A percentile compares a stretch with the other conserved stretches of the same genome.
phyloP scores from a whole-genome alignment of 2,797 vertebrate genomes.

The Coreius guichenoti region DNA sequence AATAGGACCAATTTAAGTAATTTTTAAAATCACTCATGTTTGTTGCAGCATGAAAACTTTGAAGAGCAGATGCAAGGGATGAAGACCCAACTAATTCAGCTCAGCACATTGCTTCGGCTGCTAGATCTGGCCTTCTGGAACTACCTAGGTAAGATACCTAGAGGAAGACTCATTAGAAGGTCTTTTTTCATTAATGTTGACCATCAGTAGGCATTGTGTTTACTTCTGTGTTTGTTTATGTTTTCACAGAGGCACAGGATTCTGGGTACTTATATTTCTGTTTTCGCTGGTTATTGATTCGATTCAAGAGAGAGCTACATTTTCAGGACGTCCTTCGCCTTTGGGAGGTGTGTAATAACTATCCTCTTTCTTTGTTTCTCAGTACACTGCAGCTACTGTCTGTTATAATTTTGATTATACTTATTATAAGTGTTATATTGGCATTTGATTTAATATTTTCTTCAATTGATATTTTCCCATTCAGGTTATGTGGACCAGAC shows the following conservation, averaged over 20 bases:
- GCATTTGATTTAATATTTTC: background rate
- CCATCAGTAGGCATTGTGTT: background rate
- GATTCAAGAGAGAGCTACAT: conserved; percentile 94
- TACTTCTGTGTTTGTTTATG: background rate
- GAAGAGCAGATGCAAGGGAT: conserved; percentile 99
- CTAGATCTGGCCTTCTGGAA: conserved; percentile 94
- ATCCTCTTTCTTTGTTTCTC: background rate
- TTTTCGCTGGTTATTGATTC: conserved; percentile 97
- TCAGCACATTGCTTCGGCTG: conserved; percentile 91
- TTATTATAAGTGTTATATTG: background rate
- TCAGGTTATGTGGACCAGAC: conserved; percentile 94
- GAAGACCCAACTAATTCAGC: conserved; percentile 94
- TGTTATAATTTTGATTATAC: background rate
- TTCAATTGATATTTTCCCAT: conserved; percentile 47
- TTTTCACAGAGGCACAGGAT: conserved; percentile 91
- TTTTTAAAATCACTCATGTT: background rate
- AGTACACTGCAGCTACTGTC: background rate
- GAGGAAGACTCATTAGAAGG: background rate
- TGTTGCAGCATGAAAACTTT: conserved; percentile 91
- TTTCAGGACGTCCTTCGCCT: conserved; percentile 93
- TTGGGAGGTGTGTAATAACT: conserved; percentile 88
- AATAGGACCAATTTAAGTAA: background rate
- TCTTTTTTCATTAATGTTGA: background rate
- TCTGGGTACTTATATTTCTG: conserved; percentile 98
- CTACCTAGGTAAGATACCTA: conserved; percentile 85